Percentiles rank a stretch among this genome's conserved stretches.
phyloP scores from a whole-genome alignment of 2,113 vertebrate species.

The Muntiacus muntjak region DNA sequence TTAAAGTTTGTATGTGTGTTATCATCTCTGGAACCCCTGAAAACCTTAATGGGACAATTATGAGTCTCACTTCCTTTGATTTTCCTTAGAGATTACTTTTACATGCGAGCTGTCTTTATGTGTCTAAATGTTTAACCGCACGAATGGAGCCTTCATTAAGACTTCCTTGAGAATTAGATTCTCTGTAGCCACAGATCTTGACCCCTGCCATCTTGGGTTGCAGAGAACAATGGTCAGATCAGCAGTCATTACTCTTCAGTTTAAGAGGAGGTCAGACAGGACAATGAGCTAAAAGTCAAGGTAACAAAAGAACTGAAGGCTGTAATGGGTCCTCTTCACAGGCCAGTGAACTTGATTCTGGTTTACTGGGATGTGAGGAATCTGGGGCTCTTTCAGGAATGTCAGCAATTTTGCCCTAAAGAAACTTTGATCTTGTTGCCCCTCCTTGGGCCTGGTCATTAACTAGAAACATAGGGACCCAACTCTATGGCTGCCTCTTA shows the following conservation, averaged over 20 bases:
- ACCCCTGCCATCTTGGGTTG: conserved; percentile 63
- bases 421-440: conserved; percentile 77
- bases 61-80: background rate
- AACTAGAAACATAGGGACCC: conserved; percentile 67
- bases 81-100: conserved; percentile 7
- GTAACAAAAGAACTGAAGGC: conserved; percentile 72
- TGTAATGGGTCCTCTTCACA: conserved; percentile 63
- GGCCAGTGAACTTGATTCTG: conserved; percentile 83
- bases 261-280: conserved; percentile 73
- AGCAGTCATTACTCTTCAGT: conserved; percentile 57
- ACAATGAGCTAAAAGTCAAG: conserved; percentile 75
- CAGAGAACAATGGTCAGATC: conserved; percentile 55
- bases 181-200: conserved; percentile 45
- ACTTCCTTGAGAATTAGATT: conserved; percentile 18
- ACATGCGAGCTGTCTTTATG: background rate
- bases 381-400: conserved; percentile 81
- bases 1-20: background rate
- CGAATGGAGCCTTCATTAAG: background rate
- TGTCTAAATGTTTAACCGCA: conserved; percentile 36
- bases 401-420: conserved; percentile 78
- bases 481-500: conserved; percentile 54
- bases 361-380: conserved; percentile 74
- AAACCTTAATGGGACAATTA: background rate
- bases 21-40: background rate
- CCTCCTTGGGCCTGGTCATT: conserved; percentile 77